Evolutionary conservation across 2,797 vertebrate species (phyloP), one percentile per base, ranked within the genome.

Genomic region (Tokudaia tokunoshimensis): DNA sequence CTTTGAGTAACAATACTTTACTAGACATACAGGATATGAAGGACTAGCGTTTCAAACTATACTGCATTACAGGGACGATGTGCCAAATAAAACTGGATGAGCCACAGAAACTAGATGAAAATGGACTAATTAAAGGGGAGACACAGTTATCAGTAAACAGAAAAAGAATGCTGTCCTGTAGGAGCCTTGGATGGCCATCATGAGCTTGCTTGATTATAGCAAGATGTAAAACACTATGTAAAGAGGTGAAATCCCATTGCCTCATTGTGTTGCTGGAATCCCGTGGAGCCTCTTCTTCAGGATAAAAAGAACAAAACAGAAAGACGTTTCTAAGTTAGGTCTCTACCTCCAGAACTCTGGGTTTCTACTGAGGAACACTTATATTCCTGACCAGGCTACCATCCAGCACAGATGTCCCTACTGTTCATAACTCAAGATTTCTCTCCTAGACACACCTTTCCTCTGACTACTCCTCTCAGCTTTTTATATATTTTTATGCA

Each of bases 251-350:
- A 85, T 55, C 59, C 55, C 81, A 95, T 52, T 80, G 55, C 31
- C 11, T 91, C 24, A 19, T 22, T 9, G 41, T 94, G 41, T 14
- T 59, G 2, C 10, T 90, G 20, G 50, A 82, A 80, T 94, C 91
- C 34, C 19, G 29, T 63, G 12, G 10, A 65, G 8, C 4, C 80
- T 15, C 31, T 70, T 96, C 78, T 70, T 91, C 44, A 12, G 13
- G 82, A 95, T 17, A 50, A 79, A 78, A 82, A 90, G 31, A 67
- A 74, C 17, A 70, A 75, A 89, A 67, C 74, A 59, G 55, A 85
- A 86, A 47, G 37, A 76, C 90, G 65, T 31, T 34, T 72, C 15
- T 78, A 44, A 86, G 31, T 41, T 41, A 50, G 65, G 26, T 63
- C 24, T 74, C 44, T 76, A 63, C 20, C 70, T 95, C 34, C 89